Conservation (phyloP, 1,140 invertebrate species). For the Bombyx mandarina region DNA sequence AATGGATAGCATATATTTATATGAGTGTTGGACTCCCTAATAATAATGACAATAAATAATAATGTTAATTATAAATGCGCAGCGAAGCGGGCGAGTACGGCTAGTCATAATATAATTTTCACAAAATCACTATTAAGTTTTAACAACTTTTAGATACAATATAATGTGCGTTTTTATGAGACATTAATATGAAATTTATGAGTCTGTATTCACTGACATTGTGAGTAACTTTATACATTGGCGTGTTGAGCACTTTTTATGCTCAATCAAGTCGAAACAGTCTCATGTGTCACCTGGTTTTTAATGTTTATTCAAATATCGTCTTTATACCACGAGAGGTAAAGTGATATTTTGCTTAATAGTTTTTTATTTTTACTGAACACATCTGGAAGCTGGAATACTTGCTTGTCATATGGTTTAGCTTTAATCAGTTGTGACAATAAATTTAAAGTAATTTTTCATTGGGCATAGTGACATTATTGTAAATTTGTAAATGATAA, state of each 20-base stretch:
- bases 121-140: too few relatives aligned
- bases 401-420: slow-evolving; percentile 34
- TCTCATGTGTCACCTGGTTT: slow-evolving; percentile 53
- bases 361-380: slow-evolving; percentile 8
- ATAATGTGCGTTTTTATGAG: too few relatives aligned
- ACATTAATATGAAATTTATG: neutral
- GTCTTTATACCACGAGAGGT: slow-evolving; percentile 12
- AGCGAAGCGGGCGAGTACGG: too few relatives aligned
- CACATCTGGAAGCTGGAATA: slow-evolving; percentile 23
- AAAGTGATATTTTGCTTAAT: slow-evolving; percentile 12
- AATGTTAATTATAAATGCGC: too few relatives aligned
- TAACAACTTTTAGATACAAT: too few relatives aligned
- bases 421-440: slow-evolving; percentile 29
- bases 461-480: neutral
- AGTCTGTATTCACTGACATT: slow-evolving; percentile 8
- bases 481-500: too few relatives aligned
- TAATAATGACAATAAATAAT: too few relatives aligned
- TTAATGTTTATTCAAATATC: slow-evolving; percentile 11
- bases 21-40: too few relatives aligned
- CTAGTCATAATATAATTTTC: too few relatives aligned
- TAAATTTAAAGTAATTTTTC: slow-evolving; percentile 18
- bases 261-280: slow-evolving; percentile 55
- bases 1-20: too few relatives aligned
- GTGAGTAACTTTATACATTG: slow-evolving; percentile 47
- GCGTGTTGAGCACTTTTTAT: slow-evolving; percentile 55